Evolutionary conservation across 2,888 invertebrate species (phyloP), one percentile per base, ranked within the genome.

Genomic region (Drosophila neutralis): DNA sequence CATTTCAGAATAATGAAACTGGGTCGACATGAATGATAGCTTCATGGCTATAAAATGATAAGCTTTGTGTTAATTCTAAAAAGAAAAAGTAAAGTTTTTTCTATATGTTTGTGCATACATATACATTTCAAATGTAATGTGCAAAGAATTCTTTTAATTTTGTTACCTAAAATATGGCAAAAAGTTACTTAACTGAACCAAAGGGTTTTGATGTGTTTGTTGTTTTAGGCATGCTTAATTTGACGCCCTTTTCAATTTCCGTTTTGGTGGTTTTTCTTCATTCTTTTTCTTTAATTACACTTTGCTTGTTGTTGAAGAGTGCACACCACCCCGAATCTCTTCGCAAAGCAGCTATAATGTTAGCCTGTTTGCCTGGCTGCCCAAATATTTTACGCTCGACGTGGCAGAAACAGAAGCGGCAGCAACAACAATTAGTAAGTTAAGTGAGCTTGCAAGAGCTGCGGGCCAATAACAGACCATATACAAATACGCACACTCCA

Each of bases 361-460:
- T 33, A 54, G 69, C 69, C 69, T n/a, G 48, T 29, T 76, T 56
- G 72, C 71, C 64, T 51, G 63, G 54, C 51, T 80, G 77, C 60
- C 68, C 67, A 73, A 80, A 80, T 77, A 83, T 83, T 73, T 77
- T 66, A 64, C 70, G 78, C 83, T 83, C 68, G 65, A 82, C 56
- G 57, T 75, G 80, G 72, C 66, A 57, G 31, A 53, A 49, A 48
- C 64, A 75, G 42, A 51, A 62, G 29, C 59, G 42, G 40, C 52
- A 56, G 51, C 57, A 69, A 51, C 61, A 80, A 69, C 69, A 67
- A 77, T 66, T 66, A 38, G 21, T 52, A 60, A 73, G 74, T 73
- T 73, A 73, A 73, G 74, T 60, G 73, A 60, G 73, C 73, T 64
- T 73, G 67, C 62, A 33, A 61, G 60, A 60, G 35, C 67, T 38